phyloP scores from a whole-genome alignment of 2,797 vertebrate species.

The Chelon auratus region DNA sequence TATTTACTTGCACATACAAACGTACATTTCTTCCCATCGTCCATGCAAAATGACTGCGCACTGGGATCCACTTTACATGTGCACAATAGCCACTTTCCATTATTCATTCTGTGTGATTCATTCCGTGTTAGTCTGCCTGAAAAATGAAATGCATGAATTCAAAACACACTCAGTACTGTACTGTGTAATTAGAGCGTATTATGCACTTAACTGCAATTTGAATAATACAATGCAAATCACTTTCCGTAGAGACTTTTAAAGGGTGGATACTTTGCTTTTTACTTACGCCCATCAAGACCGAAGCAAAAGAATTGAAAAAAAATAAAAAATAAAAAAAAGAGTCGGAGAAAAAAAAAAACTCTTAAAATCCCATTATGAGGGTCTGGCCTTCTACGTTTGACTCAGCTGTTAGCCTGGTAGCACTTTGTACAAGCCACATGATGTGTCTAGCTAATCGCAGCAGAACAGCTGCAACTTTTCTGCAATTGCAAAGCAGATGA shows the following conservation, averaged over 20 bases:
- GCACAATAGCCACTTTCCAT: slow-evolving; percentile 56
- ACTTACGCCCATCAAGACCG: slow-evolving; percentile 43
- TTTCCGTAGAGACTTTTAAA: slow-evolving; percentile 64
- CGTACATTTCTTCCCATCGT: background rate
- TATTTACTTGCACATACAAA: slow-evolving; percentile 25
- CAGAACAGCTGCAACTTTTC: slow-evolving; percentile 74
- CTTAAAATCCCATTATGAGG: slow-evolving; percentile 58
- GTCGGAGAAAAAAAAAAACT: background rate
- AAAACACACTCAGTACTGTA: slow-evolving; percentile 71
- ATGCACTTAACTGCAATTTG: slow-evolving; percentile 79
- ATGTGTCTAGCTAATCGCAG: slow-evolving; percentile 72
- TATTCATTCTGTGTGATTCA: slow-evolving; percentile 66
- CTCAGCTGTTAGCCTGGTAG: slow-evolving; percentile 77
- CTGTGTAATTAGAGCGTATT: slow-evolving; percentile 77
- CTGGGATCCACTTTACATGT: slow-evolving; percentile 47
- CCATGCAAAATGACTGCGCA: slow-evolving; percentile 13
- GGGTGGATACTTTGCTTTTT: slow-evolving; percentile 64
- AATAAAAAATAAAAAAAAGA: background rate
- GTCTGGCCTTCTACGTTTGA: slow-evolving; percentile 63
- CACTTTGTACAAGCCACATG: slow-evolving; percentile 72
- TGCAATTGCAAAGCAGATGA: slow-evolving; percentile 53
- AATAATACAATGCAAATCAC: slow-evolving; percentile 81
- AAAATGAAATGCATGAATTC: slow-evolving; percentile 75
- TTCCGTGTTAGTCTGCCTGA: slow-evolving; percentile 53
- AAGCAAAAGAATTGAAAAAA: slow-evolving; percentile 25